Evolutionary conservation across 2,113 vertebrate species (phyloP).

Genomic region (Eleginops maclovinus): DNA sequence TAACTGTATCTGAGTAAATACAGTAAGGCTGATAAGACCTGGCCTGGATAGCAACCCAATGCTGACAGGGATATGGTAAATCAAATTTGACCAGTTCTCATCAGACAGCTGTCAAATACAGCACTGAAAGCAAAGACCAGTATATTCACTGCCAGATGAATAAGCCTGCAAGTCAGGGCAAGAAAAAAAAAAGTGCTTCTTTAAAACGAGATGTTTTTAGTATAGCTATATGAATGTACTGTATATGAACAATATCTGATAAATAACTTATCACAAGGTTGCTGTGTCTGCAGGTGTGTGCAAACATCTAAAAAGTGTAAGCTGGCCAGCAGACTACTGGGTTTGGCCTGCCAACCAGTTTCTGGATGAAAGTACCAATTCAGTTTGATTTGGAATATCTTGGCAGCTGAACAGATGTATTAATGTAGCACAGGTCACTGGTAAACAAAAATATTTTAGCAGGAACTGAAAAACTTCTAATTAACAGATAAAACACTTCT

Average conservation of each 20-base stretch:
- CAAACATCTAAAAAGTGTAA: neutral
- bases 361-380: neutral
- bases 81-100: slow-evolving; percentile 33
- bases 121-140: slow-evolving; percentile 11
- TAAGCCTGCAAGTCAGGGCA: slow-evolving; percentile 12
- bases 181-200: slow-evolving; percentile 9
- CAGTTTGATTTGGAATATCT: neutral
- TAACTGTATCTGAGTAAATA: neutral
- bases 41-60: slow-evolving; percentile 19
- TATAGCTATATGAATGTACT: neutral
- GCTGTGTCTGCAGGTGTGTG: neutral
- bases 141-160: neutral
- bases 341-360: neutral
- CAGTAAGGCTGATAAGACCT: neutral
- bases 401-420: neutral
- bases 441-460: neutral
- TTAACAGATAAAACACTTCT: neutral
- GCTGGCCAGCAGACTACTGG: neutral
- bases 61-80: slow-evolving; percentile 19
- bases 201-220: neutral
- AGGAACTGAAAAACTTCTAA: neutral
- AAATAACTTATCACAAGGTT: neutral
- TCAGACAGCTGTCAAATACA: slow-evolving; percentile 15
- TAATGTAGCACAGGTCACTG: neutral
- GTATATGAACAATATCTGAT: neutral